Percentiles rank a stretch among this genome's conserved stretches.
Evolutionary conservation across 2,113 vertebrate genomes (phyloP).

Genomic region (Mola mola): DNA sequence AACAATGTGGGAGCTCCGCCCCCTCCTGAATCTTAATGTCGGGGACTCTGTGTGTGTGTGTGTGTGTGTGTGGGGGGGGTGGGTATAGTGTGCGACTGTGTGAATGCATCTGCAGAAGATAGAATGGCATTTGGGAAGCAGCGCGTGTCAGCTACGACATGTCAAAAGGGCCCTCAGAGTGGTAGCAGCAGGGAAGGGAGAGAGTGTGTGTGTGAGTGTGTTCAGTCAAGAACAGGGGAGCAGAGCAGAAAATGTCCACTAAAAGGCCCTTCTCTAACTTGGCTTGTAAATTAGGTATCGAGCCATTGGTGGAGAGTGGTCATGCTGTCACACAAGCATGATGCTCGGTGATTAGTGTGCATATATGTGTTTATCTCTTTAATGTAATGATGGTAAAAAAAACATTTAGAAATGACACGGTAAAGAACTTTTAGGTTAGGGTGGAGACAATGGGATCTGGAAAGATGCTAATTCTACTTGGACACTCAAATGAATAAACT

Average conservation of each 20-base stretch:
- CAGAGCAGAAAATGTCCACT: slow-evolving; percentile 67
- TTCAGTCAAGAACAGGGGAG: slow-evolving; percentile 55
- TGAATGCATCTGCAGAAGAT: slow-evolving; percentile 16
- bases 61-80: slow-evolving; percentile 9
- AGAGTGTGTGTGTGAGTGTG: slow-evolving; percentile 22
- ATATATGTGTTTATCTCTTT: slow-evolving; percentile 20
- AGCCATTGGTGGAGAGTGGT: slow-evolving; percentile 61
- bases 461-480: too few species aligned
- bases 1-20: slow-evolving; percentile 24
- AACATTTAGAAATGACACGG: too few species aligned
- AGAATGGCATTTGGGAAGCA: slow-evolving; percentile 59
- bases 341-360: slow-evolving; percentile 11
- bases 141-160: slow-evolving; percentile 57
- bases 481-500: too few species aligned
- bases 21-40: too few species aligned
- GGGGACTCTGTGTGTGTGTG: slow-evolving; percentile 8
- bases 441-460: too few species aligned
- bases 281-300: slow-evolving; percentile 77
- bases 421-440: slow-evolving; percentile 15
- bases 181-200: slow-evolving; percentile 30
- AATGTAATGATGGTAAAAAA: too few species aligned
- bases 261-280: slow-evolving; percentile 60
- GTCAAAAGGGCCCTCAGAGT: slow-evolving; percentile 43
- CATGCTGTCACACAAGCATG: slow-evolving; percentile 53
- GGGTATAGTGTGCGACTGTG: neutral